Conservation (phyloP, 2,888 invertebrate genomes). For the Hedychridium roseum region DNA sequence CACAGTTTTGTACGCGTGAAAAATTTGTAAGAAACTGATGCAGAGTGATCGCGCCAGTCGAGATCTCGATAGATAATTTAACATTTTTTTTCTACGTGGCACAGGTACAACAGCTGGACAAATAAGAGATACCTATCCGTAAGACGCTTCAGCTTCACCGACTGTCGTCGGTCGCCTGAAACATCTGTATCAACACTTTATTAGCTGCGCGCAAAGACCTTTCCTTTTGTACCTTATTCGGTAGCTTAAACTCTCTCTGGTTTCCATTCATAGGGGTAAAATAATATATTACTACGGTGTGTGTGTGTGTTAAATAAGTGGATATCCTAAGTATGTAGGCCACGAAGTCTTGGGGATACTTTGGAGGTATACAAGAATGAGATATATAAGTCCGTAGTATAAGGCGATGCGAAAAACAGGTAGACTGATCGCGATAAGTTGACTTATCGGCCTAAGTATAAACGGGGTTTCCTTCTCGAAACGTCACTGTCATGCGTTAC, state of each 20-base stretch:
- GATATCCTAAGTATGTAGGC: no score
- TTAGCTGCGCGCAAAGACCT: constrained; percentile 25
- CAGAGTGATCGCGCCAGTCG: constrained; percentile 14
- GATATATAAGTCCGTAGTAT: no score
- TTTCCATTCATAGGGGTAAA: no score
- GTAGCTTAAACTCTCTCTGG: background rate
- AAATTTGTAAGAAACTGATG: constrained; percentile 27
- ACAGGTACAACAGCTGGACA: constrained; percentile 35
- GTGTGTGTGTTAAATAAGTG: no score
- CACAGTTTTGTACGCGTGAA: constrained; percentile 17
- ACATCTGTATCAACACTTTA: constrained; percentile 45
- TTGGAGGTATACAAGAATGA: no score
- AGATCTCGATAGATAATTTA: constrained; percentile 19
- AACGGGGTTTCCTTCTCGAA: no score
- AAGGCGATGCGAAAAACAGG: no score
- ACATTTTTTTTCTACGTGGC: constrained; percentile 38
- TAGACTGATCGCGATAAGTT: no score
- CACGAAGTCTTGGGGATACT: no score
- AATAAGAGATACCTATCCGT: constrained; percentile 28
- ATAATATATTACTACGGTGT: no score
- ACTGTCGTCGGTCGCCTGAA: constrained; percentile 27
- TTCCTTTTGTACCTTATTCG: constrained; percentile 25
- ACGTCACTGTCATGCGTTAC: no score
- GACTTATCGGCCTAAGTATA: no score
- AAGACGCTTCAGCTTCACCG: constrained; percentile 22